These are phyloP conservation scores for Temnothorax unifasciatus DNA, from an alignment of 2,888 invertebrate genomes.

Conservation along the genomic window DNA sequence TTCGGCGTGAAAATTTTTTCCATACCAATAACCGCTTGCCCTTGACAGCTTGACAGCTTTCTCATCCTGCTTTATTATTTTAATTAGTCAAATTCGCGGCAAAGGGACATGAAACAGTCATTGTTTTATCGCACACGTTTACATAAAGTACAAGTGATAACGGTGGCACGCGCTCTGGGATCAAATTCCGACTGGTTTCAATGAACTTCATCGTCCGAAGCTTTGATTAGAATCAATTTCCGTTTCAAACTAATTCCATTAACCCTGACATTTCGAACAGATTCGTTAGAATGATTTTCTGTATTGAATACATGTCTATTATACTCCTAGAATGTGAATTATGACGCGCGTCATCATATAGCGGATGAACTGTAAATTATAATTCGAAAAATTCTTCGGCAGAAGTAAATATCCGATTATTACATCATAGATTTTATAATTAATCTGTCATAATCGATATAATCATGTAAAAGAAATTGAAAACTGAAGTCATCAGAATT, in stretches of 20 bases:
- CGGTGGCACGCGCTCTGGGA: constrained; percentile 25
- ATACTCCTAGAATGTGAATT: neutral
- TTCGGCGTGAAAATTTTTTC: constrained; percentile 39
- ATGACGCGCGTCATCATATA: neutral
- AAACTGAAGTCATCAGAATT: neutral
- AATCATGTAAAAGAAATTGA: neutral
- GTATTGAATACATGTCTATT: neutral
- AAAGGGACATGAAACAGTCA: constrained; percentile 4
- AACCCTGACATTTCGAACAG: constrained; percentile 29
- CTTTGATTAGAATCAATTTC: constrained; percentile 35
- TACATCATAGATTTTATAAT: neutral
- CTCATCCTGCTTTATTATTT: neutral
- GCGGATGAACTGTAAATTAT: neutral
- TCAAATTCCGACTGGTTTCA: constrained; percentile 10
- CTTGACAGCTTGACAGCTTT: constrained; percentile 13
- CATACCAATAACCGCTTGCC: constrained; percentile 35
- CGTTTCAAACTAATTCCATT: constrained; percentile 37
- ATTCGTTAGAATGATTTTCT: constrained; percentile 28
- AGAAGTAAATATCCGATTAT: neutral
- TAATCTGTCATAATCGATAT: neutral
- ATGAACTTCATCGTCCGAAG: constrained; percentile 11
- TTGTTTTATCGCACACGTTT: constrained; percentile 25
- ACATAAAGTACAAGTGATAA: constrained; percentile 38
- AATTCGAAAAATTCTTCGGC: neutral
- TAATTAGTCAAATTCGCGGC: constrained; percentile 39